Percentiles rank a stretch among this genome's conserved stretches.
phyloP scores from a whole-genome alignment of 2,797 vertebrate species.

The Sebastes alutus region DNA sequence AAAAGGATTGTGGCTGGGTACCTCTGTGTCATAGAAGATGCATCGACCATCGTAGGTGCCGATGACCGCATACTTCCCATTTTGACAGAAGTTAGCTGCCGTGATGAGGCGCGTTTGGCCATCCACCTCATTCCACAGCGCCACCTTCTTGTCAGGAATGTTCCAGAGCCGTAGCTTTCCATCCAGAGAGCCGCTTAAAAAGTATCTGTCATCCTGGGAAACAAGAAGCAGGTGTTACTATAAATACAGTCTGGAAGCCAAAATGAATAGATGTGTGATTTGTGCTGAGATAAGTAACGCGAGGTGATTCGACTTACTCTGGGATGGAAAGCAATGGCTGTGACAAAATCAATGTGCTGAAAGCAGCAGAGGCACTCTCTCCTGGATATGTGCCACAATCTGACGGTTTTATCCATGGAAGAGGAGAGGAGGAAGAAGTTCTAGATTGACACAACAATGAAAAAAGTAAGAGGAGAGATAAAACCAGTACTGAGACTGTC shows the following conservation, averaged over 20 bases:
- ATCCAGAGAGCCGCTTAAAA: slow-evolving; percentile 96
- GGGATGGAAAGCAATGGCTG: slow-evolving; percentile 98
- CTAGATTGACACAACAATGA: slow-evolving; percentile 67
- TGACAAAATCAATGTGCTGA: slow-evolving; percentile 99
- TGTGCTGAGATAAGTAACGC: background rate
- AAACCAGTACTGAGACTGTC: background rate
- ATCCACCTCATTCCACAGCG: slow-evolving; percentile 98
- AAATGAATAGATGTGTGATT: slow-evolving; percentile 1
- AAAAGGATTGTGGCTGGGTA: slow-evolving; percentile 43
- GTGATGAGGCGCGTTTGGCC: slow-evolving; percentile 98
- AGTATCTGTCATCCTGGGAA: slow-evolving; percentile 94
- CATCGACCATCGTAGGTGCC: slow-evolving; percentile 98
- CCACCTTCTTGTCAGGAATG: slow-evolving; percentile 99
- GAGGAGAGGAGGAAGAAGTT: slow-evolving; percentile 99
- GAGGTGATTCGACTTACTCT: slow-evolving; percentile 85
- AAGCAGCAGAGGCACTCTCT: slow-evolving; percentile 99
- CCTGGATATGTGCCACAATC: slow-evolving; percentile 98
- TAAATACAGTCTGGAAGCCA: background rate
- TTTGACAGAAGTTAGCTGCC: slow-evolving; percentile 99
- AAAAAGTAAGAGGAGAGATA: background rate
- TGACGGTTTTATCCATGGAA: slow-evolving; percentile 99
- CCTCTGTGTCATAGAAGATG: slow-evolving; percentile 99
- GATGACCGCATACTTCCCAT: slow-evolving; percentile 97
- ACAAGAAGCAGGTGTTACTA: background rate
- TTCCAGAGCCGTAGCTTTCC: slow-evolving; percentile 98